Percentiles rank a stretch among this genome's conserved stretches.
Evolutionary conservation across 2,888 invertebrate genomes (phyloP).

Genomic region (Apoda limacodes): DNA sequence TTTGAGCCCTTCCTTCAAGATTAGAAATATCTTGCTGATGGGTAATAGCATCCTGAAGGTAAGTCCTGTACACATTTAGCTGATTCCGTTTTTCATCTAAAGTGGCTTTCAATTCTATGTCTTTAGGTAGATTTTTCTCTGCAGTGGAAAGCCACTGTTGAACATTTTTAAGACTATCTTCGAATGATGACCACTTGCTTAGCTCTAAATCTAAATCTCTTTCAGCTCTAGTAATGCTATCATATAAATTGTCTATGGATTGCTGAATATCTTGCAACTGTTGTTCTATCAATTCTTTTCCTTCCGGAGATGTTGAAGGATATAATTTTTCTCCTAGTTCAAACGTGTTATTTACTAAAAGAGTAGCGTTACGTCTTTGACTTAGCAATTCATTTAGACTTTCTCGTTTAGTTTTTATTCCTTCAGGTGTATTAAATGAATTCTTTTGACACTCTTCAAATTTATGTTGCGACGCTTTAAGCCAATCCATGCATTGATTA

Average conservation of each 20-base stretch:
- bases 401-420: conserved; percentile 76
- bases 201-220: conserved; percentile 86
- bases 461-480: conserved; percentile 79
- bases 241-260: conserved; percentile 84
- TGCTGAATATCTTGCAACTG: conserved; percentile 88
- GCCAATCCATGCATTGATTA: conserved; percentile 85
- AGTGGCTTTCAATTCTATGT: conserved; percentile 85
- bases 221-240: conserved; percentile 81
- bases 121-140: conserved; percentile 80
- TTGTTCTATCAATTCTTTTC: conserved; percentile 84
- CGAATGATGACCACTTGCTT: conserved; percentile 90
- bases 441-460: conserved; percentile 76
- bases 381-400: conserved; percentile 79
- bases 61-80: conserved; percentile 83
- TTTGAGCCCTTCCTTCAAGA: conserved; percentile 82
- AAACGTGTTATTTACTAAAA: conserved; percentile 84
- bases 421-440: conserved; percentile 74
- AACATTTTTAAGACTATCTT: conserved; percentile 84
- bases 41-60: conserved; percentile 84
- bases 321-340: conserved; percentile 92
- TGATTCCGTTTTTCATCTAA: conserved; percentile 93
- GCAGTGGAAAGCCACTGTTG: conserved; percentile 82
- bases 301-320: conserved; percentile 86
- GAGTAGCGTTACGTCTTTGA: conserved; percentile 79
- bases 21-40: conserved; percentile 89